Evolutionary conservation across 2,797 vertebrate species (phyloP).

Genomic region (Mormyrops boulengeri): DNA sequence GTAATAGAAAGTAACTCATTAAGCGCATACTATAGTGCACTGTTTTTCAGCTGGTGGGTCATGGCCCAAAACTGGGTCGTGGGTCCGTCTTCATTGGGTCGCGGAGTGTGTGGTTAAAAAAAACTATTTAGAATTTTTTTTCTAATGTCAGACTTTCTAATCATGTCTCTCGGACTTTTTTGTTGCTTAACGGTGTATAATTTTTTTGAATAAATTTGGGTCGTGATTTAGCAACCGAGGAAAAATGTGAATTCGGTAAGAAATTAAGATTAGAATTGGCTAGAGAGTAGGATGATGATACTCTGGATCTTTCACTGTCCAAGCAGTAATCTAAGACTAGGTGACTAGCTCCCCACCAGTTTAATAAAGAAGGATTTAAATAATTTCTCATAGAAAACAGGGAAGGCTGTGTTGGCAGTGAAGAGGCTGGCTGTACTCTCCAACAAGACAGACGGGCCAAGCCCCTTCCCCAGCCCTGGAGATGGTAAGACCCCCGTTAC

Average conservation of each 20-base stretch:
- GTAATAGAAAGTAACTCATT: not conserved
- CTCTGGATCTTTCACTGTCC: not conserved
- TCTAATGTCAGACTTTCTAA: not conserved
- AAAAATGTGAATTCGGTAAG: not conserved
- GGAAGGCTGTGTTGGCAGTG: not conserved
- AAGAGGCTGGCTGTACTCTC: not conserved
- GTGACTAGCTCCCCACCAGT: not conserved
- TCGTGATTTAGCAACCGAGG: not conserved
- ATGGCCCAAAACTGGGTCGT: not conserved
- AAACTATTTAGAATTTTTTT: not conserved
- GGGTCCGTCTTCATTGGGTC: not conserved
- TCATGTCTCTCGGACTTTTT: not conserved
- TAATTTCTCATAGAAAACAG: not conserved
- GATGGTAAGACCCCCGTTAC: not conserved
- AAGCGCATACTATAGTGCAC: not conserved
- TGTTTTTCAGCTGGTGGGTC: not conserved
- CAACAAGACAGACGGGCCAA: not conserved
- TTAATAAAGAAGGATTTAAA: not conserved
- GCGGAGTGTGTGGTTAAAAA: not conserved
- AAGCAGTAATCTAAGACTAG: not conserved
- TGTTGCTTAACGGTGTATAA: not conserved
- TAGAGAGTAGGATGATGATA: not conserved
- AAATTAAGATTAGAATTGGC: not conserved
- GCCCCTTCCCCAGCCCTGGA: not conserved
- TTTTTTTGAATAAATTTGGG: not conserved